Evolutionary conservation across 1,140 invertebrate species (phyloP), one percentile per base, ranked within the genome.

Genomic region (Aphidius ervi): DNA sequence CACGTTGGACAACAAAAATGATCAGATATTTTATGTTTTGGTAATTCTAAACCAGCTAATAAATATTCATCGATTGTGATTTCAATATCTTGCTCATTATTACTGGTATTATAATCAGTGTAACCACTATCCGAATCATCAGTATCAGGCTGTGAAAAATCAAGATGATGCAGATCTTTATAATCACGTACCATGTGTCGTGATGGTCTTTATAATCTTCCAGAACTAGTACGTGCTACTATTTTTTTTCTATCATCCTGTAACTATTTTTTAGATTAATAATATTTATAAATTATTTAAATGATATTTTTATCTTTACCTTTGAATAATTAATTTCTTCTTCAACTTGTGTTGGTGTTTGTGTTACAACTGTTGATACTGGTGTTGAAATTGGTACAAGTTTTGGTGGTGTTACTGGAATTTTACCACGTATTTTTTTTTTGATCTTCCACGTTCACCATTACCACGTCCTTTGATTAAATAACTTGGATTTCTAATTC

Each of bases 161-260:
- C 85, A 16, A 85, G 69, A 63, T 83, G 82, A 68, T 85, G 83
- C 55, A 88, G 78, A 52, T 86, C 82, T 68, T 87, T 87, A 64
- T 87, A 88, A 69, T 88, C 86, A 60, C 84, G 83, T 4, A 87
- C 81, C 83, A 87, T 87, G 64, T 88, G 85, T 42, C 83, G 79
- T 0, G 87, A 86, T 2, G 86, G 86, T 61, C 86, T 81, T 1
- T 85, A 87, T 10, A 88, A 73, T 46, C 87, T 73, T 0, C 87
- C 87, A 10, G 84, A 87, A 47, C 83, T 69, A 31, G 86, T 88
- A 49, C 84, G 76, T 1, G 84, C 83, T 5, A 84, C 65, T 5
- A 83, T 79, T 66, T 85, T 86, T 63, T 87, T 86, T 20, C 79
- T 78, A 47, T 81, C 83, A 64, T 84, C 84, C 74, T 82, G 68